Evolutionary conservation across 2,113 vertebrate species (phyloP).

Genomic region (Apeltes quadracus): DNA sequence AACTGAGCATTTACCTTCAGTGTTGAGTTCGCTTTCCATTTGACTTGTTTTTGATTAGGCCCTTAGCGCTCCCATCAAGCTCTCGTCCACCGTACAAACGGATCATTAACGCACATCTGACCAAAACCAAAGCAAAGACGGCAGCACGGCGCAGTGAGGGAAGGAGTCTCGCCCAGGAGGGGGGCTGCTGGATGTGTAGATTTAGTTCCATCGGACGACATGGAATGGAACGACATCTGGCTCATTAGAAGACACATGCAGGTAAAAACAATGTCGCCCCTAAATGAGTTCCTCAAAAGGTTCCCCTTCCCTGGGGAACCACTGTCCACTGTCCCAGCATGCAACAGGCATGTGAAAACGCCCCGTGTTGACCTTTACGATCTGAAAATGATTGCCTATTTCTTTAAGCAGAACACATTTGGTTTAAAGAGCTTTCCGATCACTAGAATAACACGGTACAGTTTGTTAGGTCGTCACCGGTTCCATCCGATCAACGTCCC

Average conservation of each 20-base stretch:
- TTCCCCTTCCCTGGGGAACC: background rate
- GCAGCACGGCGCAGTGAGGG: background rate
- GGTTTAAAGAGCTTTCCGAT: background rate
- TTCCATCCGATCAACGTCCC: no score
- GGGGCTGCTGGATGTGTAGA: background rate
- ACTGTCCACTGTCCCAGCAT: background rate
- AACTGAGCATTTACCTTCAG: background rate
- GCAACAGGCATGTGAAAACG: background rate
- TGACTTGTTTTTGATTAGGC: no score
- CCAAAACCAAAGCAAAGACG: no score
- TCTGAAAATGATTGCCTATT: background rate
- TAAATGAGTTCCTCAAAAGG: background rate
- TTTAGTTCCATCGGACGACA: background rate
- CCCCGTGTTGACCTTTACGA: background rate
- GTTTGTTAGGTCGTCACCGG: no score
- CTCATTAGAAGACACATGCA: background rate
- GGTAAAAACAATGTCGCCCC: background rate
- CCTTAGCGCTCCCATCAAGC: no score
- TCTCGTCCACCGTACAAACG: no score
- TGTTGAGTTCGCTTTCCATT: background rate
- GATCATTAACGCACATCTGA: background rate
- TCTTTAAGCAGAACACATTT: background rate
- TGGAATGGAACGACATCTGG: accelerated
- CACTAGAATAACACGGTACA: background rate
- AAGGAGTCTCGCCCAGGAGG: background rate